A percentile compares a stretch with the other conserved stretches of the same genome.
Conservation (phyloP, 2,113 vertebrate genomes). For the Colaptes auratus region DNA sequence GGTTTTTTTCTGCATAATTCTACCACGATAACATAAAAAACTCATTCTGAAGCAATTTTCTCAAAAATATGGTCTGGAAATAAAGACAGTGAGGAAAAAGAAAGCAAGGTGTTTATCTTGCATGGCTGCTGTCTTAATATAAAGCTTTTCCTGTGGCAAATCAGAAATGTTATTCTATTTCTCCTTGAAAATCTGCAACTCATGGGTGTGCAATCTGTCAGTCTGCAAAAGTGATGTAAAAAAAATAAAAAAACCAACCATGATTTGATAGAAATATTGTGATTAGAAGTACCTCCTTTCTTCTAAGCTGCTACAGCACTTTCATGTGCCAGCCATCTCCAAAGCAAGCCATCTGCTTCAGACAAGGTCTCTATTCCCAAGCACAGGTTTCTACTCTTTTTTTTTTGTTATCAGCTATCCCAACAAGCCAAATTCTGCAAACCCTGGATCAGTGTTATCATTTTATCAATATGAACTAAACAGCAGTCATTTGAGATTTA, state of each 20-base stretch:
- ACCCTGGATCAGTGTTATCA: not conserved
- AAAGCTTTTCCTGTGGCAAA: not conserved
- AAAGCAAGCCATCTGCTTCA: not conserved
- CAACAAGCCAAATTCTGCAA: not conserved
- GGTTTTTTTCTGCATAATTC: conserved; percentile 8
- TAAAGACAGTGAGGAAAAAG: conserved; percentile 13
- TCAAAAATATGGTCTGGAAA: conserved; percentile 8
- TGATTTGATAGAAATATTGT: not conserved
- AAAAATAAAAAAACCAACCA: not conserved
- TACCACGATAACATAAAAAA: not conserved
- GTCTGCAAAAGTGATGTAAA: not conserved
- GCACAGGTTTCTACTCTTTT: not conserved
- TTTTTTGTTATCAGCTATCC: not conserved
- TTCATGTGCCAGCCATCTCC: not conserved
- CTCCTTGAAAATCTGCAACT: not conserved
- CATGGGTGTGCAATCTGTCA: not conserved
- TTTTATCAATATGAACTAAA: not conserved
- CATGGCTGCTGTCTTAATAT: not conserved
- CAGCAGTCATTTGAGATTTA: not conserved
- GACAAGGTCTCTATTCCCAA: not conserved
- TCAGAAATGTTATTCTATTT: conserved; percentile 10
- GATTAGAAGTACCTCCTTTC: not conserved
- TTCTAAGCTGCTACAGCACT: not conserved
- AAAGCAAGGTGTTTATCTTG: not conserved
- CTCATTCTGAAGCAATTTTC: conserved; percentile 33